Conservation (phyloP, 2,888 invertebrate genomes). For the Pherbina coryleti region DNA sequence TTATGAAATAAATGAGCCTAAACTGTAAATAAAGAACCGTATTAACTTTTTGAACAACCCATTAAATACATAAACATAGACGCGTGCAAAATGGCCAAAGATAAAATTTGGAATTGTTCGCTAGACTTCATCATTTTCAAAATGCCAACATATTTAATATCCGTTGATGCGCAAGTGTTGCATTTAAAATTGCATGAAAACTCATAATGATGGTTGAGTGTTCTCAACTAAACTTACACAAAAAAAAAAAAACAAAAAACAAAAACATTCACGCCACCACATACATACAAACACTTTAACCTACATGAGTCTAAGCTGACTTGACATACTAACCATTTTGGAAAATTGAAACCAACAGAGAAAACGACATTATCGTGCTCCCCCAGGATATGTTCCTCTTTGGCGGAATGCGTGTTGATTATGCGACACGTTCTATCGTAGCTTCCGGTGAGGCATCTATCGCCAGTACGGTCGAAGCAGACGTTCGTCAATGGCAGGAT, state of each 20-base stretch:
- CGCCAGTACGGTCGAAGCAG: slow-evolving; percentile 78
- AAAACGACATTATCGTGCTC: slow-evolving; percentile 88
- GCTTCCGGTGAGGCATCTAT: slow-evolving; percentile 84
- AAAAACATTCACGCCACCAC: neutral
- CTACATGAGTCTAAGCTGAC: neutral
- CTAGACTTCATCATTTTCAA: neutral
- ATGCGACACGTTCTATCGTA: slow-evolving; percentile 88
- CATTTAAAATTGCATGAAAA: neutral
- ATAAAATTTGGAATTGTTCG: neutral
- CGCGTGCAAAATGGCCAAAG: neutral
- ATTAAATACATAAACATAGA: too few relatives aligned
- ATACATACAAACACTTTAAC: slow-evolving; percentile 6
- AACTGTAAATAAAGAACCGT: too few relatives aligned
- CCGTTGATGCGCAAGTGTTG: neutral
- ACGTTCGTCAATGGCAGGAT: slow-evolving; percentile 81
- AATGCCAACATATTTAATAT: neutral
- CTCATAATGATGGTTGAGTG: neutral
- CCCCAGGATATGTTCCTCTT: slow-evolving; percentile 76
- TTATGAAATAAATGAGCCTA: too few relatives aligned
- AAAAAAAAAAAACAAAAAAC: neutral
- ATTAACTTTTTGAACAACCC: too few relatives aligned
- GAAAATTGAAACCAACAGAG: slow-evolving; percentile 83
- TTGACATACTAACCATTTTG: slow-evolving; percentile 75
- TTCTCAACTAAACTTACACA: too few relatives aligned
- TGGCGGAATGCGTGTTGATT: slow-evolving; percentile 80